Evolutionary conservation across 2,797 vertebrate species (phyloP).

Genomic region (Pipistrellus pipistrellus): DNA sequence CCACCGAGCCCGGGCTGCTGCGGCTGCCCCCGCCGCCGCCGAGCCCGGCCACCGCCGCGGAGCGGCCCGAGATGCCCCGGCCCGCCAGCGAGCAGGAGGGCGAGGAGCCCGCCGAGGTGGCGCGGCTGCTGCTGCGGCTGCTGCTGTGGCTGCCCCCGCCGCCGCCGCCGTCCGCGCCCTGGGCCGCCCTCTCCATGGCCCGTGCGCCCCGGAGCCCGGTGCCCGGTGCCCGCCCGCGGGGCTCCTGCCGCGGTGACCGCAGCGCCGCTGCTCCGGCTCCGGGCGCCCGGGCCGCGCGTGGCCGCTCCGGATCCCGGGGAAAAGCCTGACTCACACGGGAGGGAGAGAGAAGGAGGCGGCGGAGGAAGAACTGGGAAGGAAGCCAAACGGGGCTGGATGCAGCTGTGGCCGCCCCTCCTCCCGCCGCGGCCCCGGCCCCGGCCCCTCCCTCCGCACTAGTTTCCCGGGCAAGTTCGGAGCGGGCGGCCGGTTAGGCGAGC

Average conservation of each 20-base stretch:
- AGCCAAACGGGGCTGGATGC: slow-evolving; percentile 78
- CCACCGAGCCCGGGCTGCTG: slow-evolving; percentile 86
- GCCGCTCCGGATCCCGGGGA: slow-evolving; percentile 77
- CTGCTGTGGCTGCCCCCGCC: slow-evolving; percentile 87
- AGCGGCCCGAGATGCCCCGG: slow-evolving; percentile 77
- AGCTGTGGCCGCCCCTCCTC: slow-evolving; percentile 76
- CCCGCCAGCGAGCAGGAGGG: slow-evolving; percentile 83
- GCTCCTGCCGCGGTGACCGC: slow-evolving; percentile 2
- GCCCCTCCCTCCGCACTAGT: slow-evolving; percentile 69
- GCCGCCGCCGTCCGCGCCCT: slow-evolving; percentile 74
- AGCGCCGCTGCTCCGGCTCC: slow-evolving; percentile 63
- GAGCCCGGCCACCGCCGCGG: slow-evolving; percentile 73
- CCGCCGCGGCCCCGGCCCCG: neutral
- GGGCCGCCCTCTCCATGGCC: slow-evolving; percentile 87
- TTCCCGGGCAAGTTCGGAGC: slow-evolving; percentile 61
- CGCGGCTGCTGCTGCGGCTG: slow-evolving; percentile 90
- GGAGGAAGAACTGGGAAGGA: slow-evolving; percentile 78
- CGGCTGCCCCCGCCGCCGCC: slow-evolving; percentile 80
- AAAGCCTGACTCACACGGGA: slow-evolving; percentile 87
- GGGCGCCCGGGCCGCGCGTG: slow-evolving; percentile 70
- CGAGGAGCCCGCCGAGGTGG: slow-evolving; percentile 89
- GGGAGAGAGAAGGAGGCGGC: slow-evolving; percentile 65
- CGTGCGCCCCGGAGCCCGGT: slow-evolving; percentile 63
- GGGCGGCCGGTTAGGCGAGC: neutral
- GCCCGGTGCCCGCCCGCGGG: neutral